Evolutionary conservation across 2,113 vertebrate genomes (phyloP).

Genomic region (Dolichallabes microphthalmus): DNA sequence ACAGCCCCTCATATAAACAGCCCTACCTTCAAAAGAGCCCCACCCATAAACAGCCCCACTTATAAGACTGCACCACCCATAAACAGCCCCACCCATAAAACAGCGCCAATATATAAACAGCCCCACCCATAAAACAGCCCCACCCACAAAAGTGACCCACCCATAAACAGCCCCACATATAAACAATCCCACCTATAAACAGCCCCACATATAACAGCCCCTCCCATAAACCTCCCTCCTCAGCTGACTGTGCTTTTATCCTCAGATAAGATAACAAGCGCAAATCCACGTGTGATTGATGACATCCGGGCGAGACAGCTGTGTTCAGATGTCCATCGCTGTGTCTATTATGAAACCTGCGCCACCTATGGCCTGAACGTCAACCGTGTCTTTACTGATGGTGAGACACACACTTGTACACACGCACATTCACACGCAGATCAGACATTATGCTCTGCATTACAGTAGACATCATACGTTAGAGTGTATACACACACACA

Average conservation of each 20-base stretch:
- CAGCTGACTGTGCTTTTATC: constrained; percentile 1
- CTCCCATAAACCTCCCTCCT: neutral
- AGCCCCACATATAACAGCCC: neutral
- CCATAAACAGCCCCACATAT: neutral
- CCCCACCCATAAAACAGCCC: neutral
- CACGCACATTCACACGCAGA: neutral
- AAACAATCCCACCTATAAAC: neutral
- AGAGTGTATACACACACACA: neutral
- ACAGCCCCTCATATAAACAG: neutral
- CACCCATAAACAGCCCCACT: neutral
- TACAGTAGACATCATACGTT: neutral
- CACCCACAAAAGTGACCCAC: neutral
- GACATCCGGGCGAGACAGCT: constrained; percentile 83
- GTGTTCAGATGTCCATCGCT: constrained; percentile 82
- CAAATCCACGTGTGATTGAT: constrained; percentile 85
- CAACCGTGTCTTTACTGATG: constrained; percentile 89
- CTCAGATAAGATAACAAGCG: constrained; percentile 88
- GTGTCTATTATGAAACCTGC: constrained; percentile 93
- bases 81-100: neutral
- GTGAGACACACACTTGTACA: constrained; percentile 63
- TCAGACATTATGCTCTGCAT: neutral
- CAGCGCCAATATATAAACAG: neutral
- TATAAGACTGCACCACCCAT: no score
- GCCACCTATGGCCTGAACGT: constrained; percentile 96
- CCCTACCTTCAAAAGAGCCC: neutral